Conservation (phyloP, 2,888 invertebrate species). For the Ophion ventricosus region DNA sequence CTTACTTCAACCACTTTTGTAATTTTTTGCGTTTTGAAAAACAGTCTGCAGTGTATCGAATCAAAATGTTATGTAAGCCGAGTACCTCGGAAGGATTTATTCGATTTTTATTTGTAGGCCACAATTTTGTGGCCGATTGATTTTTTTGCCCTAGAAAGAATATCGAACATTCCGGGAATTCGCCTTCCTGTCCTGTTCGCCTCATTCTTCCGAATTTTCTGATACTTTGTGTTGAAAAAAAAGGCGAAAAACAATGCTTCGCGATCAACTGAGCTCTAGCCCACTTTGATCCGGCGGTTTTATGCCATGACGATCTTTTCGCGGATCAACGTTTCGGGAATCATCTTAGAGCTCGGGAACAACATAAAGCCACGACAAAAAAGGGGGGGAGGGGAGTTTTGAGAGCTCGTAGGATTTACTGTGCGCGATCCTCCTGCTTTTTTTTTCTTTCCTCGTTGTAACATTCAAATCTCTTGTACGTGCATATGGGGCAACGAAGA, state of each 20-base stretch:
- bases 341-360: background rate
- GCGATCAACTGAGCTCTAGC: background rate
- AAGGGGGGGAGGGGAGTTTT: background rate
- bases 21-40: too few relatives aligned
- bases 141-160: background rate
- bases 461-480: background rate
- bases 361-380: background rate
- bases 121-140: too few relatives aligned
- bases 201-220: background rate
- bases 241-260: background rate
- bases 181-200: background rate
- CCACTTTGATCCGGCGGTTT: background rate
- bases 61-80: background rate
- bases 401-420: background rate
- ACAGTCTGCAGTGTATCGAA: background rate
- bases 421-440: background rate
- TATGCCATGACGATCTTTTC: background rate
- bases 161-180: background rate
- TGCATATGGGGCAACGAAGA: background rate
- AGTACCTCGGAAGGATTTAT: background rate
- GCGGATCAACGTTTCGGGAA: background rate
- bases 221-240: background rate
- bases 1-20: background rate
- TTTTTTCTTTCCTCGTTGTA: background rate
- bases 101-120: background rate